phyloP scores from a whole-genome alignment of 2,797 vertebrate species.

The Cheirogaleus major region DNA sequence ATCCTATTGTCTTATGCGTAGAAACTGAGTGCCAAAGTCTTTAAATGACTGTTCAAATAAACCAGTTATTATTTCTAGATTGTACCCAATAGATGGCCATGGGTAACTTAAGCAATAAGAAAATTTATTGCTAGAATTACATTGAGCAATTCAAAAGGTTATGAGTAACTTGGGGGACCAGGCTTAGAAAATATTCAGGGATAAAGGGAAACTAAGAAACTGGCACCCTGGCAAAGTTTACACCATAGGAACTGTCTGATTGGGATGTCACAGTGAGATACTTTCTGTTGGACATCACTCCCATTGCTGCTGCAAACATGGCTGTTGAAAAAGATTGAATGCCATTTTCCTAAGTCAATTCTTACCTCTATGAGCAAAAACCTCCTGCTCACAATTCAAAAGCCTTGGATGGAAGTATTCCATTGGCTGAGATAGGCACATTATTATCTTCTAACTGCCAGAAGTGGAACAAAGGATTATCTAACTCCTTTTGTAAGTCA shows the following conservation, averaged over 20 bases:
- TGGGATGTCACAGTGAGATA: accelerated
- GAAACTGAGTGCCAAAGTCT: neutral
- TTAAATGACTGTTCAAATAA: neutral
- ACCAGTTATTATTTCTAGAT: neutral
- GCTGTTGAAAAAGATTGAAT: neutral
- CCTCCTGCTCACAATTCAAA: neutral
- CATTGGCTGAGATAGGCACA: neutral
- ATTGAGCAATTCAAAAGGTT: neutral
- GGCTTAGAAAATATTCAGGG: neutral
- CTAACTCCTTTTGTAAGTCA: neutral
- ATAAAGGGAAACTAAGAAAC: neutral
- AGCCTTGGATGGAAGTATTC: neutral
- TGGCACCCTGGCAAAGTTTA: neutral
- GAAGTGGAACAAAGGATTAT: neutral
- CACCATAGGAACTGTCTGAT: neutral
- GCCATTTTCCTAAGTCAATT: neutral
- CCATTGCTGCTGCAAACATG: neutral
- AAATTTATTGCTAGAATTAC: neutral
- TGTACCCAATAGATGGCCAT: neutral
- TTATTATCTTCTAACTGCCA: neutral
- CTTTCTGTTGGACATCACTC: neutral
- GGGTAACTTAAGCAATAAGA: neutral
- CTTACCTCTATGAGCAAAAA: neutral
- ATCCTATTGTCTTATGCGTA: neutral
- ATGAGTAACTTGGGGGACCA: neutral